phyloP scores from a whole-genome alignment of 23 tunicate genomes.

The Clavelina lepadiformis region DNA sequence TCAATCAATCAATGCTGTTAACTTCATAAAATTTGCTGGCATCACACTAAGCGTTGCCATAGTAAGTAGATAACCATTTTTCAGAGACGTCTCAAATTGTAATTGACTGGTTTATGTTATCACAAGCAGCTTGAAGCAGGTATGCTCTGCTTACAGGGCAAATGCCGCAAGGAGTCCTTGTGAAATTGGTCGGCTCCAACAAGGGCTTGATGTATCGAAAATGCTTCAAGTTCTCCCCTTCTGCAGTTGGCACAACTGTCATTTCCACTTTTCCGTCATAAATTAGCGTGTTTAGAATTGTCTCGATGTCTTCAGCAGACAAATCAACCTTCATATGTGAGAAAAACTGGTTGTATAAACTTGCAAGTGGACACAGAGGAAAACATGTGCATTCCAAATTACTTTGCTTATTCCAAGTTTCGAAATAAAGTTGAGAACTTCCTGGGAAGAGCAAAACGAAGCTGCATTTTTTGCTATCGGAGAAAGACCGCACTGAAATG shows the following conservation, averaged over 20 bases:
- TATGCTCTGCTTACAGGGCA: slow-evolving; percentile 79
- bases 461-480: slow-evolving; percentile 58
- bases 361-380: no score
- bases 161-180: slow-evolving; percentile 73
- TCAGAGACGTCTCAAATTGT: no score
- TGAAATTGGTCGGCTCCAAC: slow-evolving; percentile 57
- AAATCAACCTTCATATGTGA: slow-evolving; percentile 33
- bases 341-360: no score
- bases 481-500: no score
- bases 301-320: slow-evolving; percentile 66
- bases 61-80: no score
- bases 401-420: slow-evolving; percentile 88
- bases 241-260: slow-evolving; percentile 45
- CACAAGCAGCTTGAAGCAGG: slow-evolving; percentile 32
- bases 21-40: no score
- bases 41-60: no score
- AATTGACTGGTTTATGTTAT: slow-evolving; percentile 24
- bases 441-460: slow-evolving; percentile 59
- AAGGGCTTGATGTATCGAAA: slow-evolving; percentile 44
- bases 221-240: slow-evolving; percentile 44
- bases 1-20: no score
- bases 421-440: slow-evolving; percentile 65
- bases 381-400: no score
- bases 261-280: slow-evolving; percentile 84
- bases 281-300: slow-evolving; percentile 67